These are phyloP conservation scores for Seira ritae DNA, from an alignment of 2,888 invertebrate species.

Conservation along the genomic window DNA sequence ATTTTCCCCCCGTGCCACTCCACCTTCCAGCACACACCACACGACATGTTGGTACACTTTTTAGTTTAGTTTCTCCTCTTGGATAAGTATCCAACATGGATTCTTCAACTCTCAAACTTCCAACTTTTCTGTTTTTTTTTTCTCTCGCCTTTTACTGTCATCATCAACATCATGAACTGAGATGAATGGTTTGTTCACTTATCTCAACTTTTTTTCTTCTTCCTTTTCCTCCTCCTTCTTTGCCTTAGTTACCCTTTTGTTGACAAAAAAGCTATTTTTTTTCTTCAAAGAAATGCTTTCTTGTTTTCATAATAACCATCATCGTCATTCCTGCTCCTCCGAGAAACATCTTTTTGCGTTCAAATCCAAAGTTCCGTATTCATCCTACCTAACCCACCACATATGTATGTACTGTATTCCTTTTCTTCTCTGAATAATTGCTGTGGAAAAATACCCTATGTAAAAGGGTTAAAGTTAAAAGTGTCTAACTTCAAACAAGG, in stretches of 20 bases:
- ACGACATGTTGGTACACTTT: no score
- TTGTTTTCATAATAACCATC: background rate
- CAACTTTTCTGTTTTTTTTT: conserved; percentile 25
- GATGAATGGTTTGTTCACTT: conserved; percentile 44
- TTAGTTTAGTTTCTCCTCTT: conserved; percentile 4
- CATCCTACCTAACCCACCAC: no score
- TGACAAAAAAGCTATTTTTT: conserved; percentile 8
- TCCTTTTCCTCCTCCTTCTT: conserved; percentile 17
- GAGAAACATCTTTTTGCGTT: no score
- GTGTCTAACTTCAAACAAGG: no score
- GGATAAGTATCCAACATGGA: conserved; percentile 13
- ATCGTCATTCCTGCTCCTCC: no score
- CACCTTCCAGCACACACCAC: conserved; percentile 47
- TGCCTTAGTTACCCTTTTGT: conserved; percentile 12
- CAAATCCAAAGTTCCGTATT: no score
- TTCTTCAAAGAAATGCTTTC: background rate
- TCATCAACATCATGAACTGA: conserved; percentile 34
- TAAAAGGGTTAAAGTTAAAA: no score
- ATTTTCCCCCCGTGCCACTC: conserved; percentile 59
- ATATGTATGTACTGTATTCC: no score
- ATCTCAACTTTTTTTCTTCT: conserved; percentile 36
- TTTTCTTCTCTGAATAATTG: no score
- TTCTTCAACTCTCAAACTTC: conserved; percentile 14
- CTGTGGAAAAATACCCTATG: no score
- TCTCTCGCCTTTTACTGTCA: conserved; percentile 29